phyloP scores from a whole-genome alignment of 2,797 vertebrate genomes.

The Pempheris klunzingeri region DNA sequence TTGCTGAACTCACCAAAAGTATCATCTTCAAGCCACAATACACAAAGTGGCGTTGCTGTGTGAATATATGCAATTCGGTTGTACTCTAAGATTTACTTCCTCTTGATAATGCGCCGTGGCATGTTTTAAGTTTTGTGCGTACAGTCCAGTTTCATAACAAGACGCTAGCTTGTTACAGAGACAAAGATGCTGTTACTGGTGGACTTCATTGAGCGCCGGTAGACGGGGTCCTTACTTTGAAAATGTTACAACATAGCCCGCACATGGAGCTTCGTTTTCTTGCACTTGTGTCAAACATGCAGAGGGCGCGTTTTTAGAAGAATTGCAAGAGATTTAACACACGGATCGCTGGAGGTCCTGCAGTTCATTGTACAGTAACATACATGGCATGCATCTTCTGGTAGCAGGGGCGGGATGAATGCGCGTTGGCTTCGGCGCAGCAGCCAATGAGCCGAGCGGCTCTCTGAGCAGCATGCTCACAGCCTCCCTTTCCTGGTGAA shows the following conservation, averaged over 20 bases:
- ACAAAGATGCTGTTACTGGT: constrained; percentile 60
- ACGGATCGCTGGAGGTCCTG: constrained; percentile 28
- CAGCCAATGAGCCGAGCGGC: constrained; percentile 64
- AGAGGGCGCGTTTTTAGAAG: background rate
- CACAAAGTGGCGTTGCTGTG: background rate
- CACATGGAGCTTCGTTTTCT: background rate
- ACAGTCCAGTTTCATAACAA: constrained; percentile 6
- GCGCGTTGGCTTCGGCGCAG: constrained; percentile 7
- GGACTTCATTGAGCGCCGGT: background rate
- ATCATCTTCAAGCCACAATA: background rate
- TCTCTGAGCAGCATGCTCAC: constrained; percentile 52
- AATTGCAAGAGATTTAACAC: background rate
- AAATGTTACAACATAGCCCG: background rate
- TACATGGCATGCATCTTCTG: constrained; percentile 71
- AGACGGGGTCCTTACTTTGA: background rate
- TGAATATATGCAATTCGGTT: background rate
- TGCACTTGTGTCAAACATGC: background rate
- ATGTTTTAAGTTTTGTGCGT: constrained; percentile 2
- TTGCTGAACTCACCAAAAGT: constrained; percentile 25
- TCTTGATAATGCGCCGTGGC: background rate
- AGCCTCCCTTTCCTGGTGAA: constrained; percentile 71
- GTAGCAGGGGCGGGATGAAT: constrained; percentile 65
- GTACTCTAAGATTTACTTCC: background rate
- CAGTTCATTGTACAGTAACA: constrained; percentile 73
- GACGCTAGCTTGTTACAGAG: constrained; percentile 10